phyloP scores from a whole-genome alignment of 2,888 invertebrate species.

The Microplitis manilae region DNA sequence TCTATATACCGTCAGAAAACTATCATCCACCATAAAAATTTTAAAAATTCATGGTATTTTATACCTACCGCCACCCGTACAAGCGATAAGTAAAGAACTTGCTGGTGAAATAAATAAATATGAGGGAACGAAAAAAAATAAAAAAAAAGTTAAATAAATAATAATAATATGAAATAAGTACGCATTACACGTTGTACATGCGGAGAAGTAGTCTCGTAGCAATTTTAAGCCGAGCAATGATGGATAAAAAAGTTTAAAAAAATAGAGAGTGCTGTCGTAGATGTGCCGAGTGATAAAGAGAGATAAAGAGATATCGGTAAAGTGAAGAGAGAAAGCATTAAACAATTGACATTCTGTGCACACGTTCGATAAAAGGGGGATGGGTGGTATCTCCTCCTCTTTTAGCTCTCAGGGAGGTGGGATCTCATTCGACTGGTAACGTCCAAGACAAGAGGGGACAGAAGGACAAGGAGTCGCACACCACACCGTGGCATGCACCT shows the following conservation, averaged over 20 bases:
- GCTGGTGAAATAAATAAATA: conserved; percentile 13
- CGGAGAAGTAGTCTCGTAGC: not conserved
- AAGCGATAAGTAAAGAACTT: too few species aligned
- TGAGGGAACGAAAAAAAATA: too few species aligned
- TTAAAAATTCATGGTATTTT: too few species aligned
- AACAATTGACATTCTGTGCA: conserved; percentile 67
- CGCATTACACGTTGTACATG: not conserved
- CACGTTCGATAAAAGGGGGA: conserved; percentile 54
- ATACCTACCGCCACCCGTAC: too few species aligned
- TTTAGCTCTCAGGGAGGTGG: conserved; percentile 31
- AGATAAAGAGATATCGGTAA: conserved; percentile 35
- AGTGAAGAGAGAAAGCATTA: conserved; percentile 47
- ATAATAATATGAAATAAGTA: too few species aligned
- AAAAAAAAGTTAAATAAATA: too few species aligned
- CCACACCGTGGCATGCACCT: conserved; percentile 63
- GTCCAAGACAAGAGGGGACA: conserved; percentile 18
- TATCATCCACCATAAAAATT: too few species aligned
- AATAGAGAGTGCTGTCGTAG: not conserved
- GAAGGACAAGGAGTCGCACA: conserved; percentile 34
- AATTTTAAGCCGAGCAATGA: too few species aligned
- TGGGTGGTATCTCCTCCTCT: conserved; percentile 40
- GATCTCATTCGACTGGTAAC: conserved; percentile 14
- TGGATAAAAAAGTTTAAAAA: too few species aligned
- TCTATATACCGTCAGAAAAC: too few species aligned
- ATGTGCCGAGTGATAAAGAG: conserved; percentile 37